Evolutionary conservation across 2,888 invertebrate genomes (phyloP).

Genomic region (Meiosimyza decipiens): DNA sequence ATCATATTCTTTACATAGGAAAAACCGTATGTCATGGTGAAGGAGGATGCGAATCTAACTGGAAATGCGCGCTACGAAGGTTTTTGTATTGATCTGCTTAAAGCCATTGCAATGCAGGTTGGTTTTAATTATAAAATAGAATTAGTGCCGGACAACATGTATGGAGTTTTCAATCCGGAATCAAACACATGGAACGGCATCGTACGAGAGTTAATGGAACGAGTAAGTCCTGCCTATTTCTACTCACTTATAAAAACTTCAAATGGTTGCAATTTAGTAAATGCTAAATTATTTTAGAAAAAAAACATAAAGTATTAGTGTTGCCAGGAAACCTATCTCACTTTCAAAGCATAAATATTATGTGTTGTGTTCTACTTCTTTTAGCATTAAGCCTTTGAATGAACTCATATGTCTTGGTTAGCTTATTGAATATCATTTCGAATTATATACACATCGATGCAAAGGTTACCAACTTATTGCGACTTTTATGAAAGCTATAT

Average conservation of each 20-base stretch:
- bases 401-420: no score
- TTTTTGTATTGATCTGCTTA: conserved; percentile 90
- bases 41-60: conserved; percentile 83
- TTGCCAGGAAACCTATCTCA: no score
- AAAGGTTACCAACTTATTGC: no score
- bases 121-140: conserved; percentile 89
- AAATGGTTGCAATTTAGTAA: not conserved
- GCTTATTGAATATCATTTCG: no score
- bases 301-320: no score
- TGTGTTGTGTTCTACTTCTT: no score
- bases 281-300: no score
- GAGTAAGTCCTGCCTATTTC: conserved; percentile 70
- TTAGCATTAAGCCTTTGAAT: no score
- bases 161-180: conserved; percentile 87
- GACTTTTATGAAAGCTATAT: no score
- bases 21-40: conserved; percentile 91
- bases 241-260: not conserved
- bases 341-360: no score
- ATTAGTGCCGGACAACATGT: conserved; percentile 88
- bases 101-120: conserved; percentile 82
- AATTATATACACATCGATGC: no score
- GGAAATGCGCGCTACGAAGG: conserved; percentile 91
- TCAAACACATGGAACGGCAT: conserved; percentile 93
- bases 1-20: conserved; percentile 72
- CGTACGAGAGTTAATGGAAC: conserved; percentile 85